Evolutionary conservation across 2,113 vertebrate genomes (phyloP).

Genomic region (Anser brachyrhynchus): DNA sequence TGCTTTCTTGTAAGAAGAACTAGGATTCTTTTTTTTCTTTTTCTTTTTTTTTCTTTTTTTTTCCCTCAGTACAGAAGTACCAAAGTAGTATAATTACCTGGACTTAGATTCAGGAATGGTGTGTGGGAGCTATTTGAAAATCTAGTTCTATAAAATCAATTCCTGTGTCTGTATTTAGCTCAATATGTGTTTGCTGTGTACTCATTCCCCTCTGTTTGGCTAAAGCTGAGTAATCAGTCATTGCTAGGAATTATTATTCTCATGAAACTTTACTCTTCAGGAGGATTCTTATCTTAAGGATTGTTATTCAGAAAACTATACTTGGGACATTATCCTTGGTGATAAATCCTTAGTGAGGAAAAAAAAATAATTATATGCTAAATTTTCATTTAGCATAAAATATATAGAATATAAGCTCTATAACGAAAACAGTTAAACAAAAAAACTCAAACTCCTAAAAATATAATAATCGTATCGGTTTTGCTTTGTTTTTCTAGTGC

Average conservation of each 20-base stretch:
- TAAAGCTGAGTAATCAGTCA: neutral
- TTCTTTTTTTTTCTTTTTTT: neutral
- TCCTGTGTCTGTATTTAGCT: neutral
- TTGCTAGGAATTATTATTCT: neutral
- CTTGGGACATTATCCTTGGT: neutral
- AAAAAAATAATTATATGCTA: neutral
- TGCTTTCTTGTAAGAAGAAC: neutral
- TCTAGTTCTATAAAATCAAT: neutral
- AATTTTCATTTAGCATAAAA: neutral
- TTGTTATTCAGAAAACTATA: neutral
- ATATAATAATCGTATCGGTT: neutral
- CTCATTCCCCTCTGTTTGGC: neutral
- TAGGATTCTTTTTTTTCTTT: neutral
- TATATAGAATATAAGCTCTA: neutral
- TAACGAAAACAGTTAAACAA: neutral
- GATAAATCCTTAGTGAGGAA: neutral
- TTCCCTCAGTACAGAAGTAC: neutral
- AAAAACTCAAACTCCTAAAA: neutral
- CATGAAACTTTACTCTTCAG: neutral
- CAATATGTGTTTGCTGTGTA: neutral
- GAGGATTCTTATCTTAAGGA: neutral
- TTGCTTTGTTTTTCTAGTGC: neutral
- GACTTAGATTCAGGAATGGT: neutral
- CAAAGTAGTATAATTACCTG: neutral
- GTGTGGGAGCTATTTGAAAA: neutral